Evolutionary conservation across 2,888 invertebrate species (phyloP), one percentile per base, ranked within the genome.

Genomic region (Drosophila subquinaria): DNA sequence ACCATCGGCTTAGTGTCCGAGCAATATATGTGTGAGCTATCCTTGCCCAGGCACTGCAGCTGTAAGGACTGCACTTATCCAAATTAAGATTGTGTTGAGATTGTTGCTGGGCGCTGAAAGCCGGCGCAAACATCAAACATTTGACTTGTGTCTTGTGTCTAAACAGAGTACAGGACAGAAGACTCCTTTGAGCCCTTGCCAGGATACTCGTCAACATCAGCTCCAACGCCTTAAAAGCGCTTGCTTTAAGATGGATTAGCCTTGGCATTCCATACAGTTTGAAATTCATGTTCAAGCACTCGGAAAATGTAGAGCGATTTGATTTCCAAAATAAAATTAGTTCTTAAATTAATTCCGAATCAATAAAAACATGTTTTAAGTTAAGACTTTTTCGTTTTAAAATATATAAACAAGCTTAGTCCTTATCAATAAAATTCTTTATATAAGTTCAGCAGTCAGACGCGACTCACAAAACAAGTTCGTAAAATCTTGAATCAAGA

Each of bases 21-120:
- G 67, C 27, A 27, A 27, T 27, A 69, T 73, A 73, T 77, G 77
- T 76, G 77, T 73, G 73, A 76, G 77, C 66, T 73, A 63, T 42
- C 51, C 30, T 30, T 33, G 35, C 8, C 38, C 38, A 23, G 53
- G 5, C 60, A 60, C 23, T 83, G 87, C 86, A 79, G 59, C 67
- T 56, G 55, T 40, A 50, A 63, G 51, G 17, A 67, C 59, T 87
- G 84, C 84, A 86, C 87, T 87, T 87, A 84, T 60, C 74, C 76
- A 83, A 86, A 86, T 86, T 86, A 81, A 83, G 84, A 79, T 82
- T 82, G 77, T 72, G 69, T 45, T 53, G 8, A 77, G 77, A 77
- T 77, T 73, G 40, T 77, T 73, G 43, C 50, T 23, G 45, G 30
- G 30, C 48, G 53, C 47, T 8, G 30, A 47, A 47, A 66, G 17